Base-by-base conservation (phyloP, 2,888 invertebrate species). In the Cybosia mesomella region DNA sequence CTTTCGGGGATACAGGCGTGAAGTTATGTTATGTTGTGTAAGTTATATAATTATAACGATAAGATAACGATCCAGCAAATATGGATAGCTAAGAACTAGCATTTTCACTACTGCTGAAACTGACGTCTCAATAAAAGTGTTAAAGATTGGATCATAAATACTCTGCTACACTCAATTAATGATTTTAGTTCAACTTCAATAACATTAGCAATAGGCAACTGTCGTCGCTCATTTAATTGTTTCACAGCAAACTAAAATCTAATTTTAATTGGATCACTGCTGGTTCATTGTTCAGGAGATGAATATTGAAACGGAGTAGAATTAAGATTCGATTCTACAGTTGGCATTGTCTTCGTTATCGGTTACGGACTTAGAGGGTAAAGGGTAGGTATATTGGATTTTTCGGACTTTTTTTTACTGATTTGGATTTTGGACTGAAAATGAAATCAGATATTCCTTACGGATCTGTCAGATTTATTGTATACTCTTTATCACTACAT, bases 231-330 rank as follows among this genome's bases (percentile, higher is more conserved):
- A 78, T 83, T 81, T 81, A 76, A 86, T 85, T 85, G 86, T 81
- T 82, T 82, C 80, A 79, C 75, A 72, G 62, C 80, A 76, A 83
- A 80, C 83, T 84, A 80, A 81, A 87, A 83, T 85, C 76, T 79
- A 85, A 84, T 83, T 86, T 84, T 83, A 85, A 84, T 85, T 82
- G 79, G 78, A 81, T 83, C 80, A 76, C 74, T 71, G 68, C 76
- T 77, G 72, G 73, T 77, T 76, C 80, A 80, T 87, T 87, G 85
- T 87, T 83, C 73, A 72, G 69, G 69, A 74, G 76, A 80, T 81
- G 79, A 84, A 86, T 49, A 49, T 85, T 78, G 80, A 76, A 74
- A 72, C 59, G 71, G 69, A 72, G 76, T 69, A 72, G 71, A 74
- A 76, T 76, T 80, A 75, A 78, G 81, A 76, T 70, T 76, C 73